Evolutionary conservation across 2,888 invertebrate species (phyloP).

Genomic region (Pseudanteris insignis): DNA sequence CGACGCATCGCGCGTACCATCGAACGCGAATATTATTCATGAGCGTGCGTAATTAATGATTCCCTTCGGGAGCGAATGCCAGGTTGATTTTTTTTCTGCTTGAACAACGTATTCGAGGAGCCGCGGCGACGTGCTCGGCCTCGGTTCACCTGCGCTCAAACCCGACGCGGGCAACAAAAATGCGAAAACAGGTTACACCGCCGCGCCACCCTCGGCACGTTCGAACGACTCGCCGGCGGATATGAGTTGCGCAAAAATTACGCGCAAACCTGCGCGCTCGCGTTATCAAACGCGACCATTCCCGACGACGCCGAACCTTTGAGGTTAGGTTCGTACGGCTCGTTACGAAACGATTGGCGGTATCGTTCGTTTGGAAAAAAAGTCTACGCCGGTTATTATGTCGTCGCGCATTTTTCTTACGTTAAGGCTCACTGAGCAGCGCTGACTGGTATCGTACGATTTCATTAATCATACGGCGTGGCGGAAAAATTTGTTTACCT

Average conservation of each 20-base stretch:
- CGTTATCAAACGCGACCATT: background rate
- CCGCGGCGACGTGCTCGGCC: constrained; percentile 22
- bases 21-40: constrained; percentile 31
- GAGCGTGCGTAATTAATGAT: constrained; percentile 42
- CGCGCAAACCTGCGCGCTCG: constrained; percentile 7
- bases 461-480: constrained; percentile 29
- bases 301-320: too few species aligned
- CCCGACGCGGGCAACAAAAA: constrained; percentile 63
- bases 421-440: constrained; percentile 10
- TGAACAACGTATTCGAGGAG: constrained; percentile 27
- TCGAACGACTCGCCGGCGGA: constrained; percentile 14
- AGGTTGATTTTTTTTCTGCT: constrained; percentile 40
- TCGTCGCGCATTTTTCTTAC: background rate
- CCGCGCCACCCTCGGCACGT: constrained; percentile 23
- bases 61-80: constrained; percentile 38
- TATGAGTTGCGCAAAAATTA: constrained; percentile 21
- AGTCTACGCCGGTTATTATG: too few species aligned
- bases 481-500: constrained; percentile 2
- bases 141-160: constrained; percentile 62
- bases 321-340: background rate
- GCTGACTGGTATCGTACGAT: constrained; percentile 18
- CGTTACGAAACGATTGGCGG: too few species aligned
- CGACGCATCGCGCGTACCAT: too few species aligned
- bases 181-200: constrained; percentile 62
- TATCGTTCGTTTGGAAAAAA: background rate